Evolutionary conservation across 2,797 vertebrate genomes (phyloP), one percentile per base, ranked within the genome.

Genomic region (Chanos chanos): DNA sequence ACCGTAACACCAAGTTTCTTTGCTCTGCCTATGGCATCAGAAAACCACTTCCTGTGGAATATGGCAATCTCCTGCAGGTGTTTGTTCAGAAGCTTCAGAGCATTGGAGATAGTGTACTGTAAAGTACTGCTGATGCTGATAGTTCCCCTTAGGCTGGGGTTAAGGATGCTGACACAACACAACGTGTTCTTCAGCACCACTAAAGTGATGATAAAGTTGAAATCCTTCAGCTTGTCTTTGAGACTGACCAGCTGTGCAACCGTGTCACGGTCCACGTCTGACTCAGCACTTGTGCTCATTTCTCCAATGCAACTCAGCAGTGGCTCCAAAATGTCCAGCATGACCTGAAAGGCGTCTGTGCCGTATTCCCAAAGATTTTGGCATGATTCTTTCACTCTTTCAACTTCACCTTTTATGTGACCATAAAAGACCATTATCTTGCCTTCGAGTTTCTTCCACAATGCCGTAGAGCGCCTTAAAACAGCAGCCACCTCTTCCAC

Each of bases 111-210:
- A 47, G 93, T 94, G 75, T 96, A 92, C 90, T 76, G 96, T 89
- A 86, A 89, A 77, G 89, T 95, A 89, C 66, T 97, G 88, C 78
- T 99, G 90, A 50, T 94, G 92, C 89, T 91, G 1, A 95, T 97
- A 27, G 93, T 92, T 21, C 96, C 95, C 81, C 94, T 93, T 77
- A 99, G 94, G 77, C 97, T 98, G 9, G 92, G 94, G 53, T 97
- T 97, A n/a, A 98, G 93, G 1, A 97, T 97, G 78, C 96, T 92
- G 1, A 97, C 97, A 50, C 95, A 99, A 61, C 94, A 94, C n/a
- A 99, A 86, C 2, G 94, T 86, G 39, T 97, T 97, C 84, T 98
- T 97, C 73, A 99, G 83, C 72, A 96, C 91, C 47, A 98, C 91
- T 9, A 95, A 72, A 0, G 94, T 95, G 65, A 95, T 93, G 16